Evolutionary conservation across 1,140 invertebrate genomes (phyloP), one percentile per base, ranked within the genome.

Genomic region (Episyrphus balteatus): DNA sequence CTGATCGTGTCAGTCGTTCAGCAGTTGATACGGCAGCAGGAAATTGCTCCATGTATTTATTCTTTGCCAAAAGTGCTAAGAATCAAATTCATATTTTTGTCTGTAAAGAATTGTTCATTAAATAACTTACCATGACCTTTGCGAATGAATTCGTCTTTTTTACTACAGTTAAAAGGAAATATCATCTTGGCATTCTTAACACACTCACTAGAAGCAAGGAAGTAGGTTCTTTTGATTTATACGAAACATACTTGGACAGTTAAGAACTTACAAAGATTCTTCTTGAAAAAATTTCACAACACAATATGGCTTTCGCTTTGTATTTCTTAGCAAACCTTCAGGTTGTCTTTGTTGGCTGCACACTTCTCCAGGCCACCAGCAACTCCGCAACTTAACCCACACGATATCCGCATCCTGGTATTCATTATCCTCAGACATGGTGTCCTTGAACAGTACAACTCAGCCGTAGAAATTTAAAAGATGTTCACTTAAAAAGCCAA

Each of bases 261-360:
- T 5, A 26, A 26, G 3, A 26, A 77, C 82, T 83, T 75, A 88
- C 86, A 77, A 88, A 50, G 75, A 73, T 54, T 84, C 80, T 70
- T 89, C 86, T 64, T 86, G 78, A 62, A 87, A 88, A 69, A 88
- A 89, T 57, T 84, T 84, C 11, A 89, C 85, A 60, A 81, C 76
- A 36, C 83, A 82, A 51, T 87, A 79, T 2, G 84, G 78, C 32
- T 78, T 75, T 56, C 83, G 84, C 49, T 76, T 80, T 56, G 76
- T 67, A 48, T 82, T 75, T 50, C 77, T 70, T 49, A 82, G 65
- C 44, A 83, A 73, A 51, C 78, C 78, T 44, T 75, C 71, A 1
- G 80, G 76, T 39, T 83, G 66, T 59, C 78, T 76, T 39, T 75
- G 72, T 17, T 75, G 64, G 37, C 74, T 75, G 33, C 79, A 74